Base-by-base conservation (phyloP, 2,888 invertebrate species). In the Steromphala cineraria region DNA sequence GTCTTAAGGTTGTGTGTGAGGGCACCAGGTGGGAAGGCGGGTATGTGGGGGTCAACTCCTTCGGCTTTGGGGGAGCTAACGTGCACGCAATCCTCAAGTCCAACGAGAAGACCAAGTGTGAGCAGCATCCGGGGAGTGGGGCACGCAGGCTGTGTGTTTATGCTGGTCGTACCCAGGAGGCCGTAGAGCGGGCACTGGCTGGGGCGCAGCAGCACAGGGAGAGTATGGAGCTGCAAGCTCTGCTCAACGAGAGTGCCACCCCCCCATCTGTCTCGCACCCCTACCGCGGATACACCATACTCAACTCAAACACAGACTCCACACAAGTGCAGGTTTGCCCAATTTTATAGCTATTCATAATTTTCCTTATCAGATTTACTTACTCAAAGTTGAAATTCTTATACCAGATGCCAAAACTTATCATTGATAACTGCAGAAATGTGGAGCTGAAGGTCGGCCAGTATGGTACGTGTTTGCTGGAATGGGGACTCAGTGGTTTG, bases 401-500 rank as follows among this genome's bases (percentile, higher is more conserved):
- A 36, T 36, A 36, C 2, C 36, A 36, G 7, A 36, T 7, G 2
- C 36, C 36, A 36, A 36, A 4, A 7, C 36, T n/a, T n/a, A n/a
- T n/a, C n/a, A n/a, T n/a, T 40, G n/a, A 21, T 19, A 1, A 7
- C 3, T 86, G n/a, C 85, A 93, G 91, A 89, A 91, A 81, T 86
- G 88, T 31, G 78, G 88, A 5, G 75, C 95, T 17, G 96, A 96
- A 62, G 78, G 28, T 10, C 95, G 97, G 17, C 98, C 98, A 0
- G 94, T 99, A 80, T 99, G 98, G 97, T 99, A 96, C 94, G 95
- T 99, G 84, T 99, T 98, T 94, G 96, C 98, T 71, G 99, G 99
- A 82, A 99, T 99, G 99, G 99, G 99, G 17, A 96, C 97, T 62
- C 99, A 99, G 94, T 99, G 99, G 99, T 95, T 97, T 75, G 98